Conservation (phyloP, 2,113 vertebrate genomes). For the Sinosuthora webbiana region DNA sequence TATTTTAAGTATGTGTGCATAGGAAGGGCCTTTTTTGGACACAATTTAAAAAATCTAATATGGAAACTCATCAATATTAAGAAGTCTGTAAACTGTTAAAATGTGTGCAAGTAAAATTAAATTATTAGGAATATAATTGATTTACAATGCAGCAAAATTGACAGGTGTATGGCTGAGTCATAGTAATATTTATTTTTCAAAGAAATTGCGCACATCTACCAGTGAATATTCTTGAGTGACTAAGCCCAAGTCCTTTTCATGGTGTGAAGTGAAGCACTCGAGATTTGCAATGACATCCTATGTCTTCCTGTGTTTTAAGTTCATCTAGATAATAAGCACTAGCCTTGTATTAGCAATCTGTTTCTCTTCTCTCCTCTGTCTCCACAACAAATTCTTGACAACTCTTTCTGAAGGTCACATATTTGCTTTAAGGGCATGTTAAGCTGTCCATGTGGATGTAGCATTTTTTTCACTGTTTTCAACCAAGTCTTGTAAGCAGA, state of each 20-base stretch:
- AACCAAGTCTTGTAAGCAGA: neutral
- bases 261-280: neutral
- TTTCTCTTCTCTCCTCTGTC: neutral
- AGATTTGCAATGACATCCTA: neutral
- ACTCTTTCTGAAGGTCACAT: neutral
- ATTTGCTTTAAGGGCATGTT: neutral
- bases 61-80: neutral
- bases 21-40: neutral
- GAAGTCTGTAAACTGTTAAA: neutral
- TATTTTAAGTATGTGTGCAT: neutral
- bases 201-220: neutral
- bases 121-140: neutral
- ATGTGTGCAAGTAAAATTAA: neutral
- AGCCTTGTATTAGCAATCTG: neutral
- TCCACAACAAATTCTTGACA: neutral
- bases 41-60: neutral
- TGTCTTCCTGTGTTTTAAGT: neutral
- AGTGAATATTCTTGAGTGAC: neutral
- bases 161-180: neutral
- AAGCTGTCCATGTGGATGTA: neutral
- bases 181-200: neutral
- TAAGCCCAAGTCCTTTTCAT: neutral
- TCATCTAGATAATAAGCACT: neutral
- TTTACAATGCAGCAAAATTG: neutral
- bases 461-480: neutral